These are phyloP conservation scores for Pteronotus mesoamericanus DNA, from an alignment of 2,797 vertebrate genomes.

Conservation along the genomic window DNA sequence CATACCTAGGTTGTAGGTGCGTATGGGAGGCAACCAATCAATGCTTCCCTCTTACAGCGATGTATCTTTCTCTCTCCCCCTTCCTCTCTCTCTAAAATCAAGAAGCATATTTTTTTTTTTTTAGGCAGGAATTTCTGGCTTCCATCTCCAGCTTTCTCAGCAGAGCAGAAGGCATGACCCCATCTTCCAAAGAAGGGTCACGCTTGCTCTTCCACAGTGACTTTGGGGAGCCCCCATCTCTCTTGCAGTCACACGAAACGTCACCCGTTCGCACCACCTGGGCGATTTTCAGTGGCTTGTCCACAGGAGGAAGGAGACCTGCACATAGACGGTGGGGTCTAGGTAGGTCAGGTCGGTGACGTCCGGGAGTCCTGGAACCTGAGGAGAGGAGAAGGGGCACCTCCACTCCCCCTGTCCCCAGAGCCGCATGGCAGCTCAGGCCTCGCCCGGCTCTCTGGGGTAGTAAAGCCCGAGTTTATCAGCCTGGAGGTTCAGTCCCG, in stretches of 20 bases:
- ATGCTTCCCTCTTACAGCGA: no score
- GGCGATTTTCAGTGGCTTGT: constrained; percentile 76
- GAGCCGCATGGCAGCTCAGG: background rate
- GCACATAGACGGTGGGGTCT: constrained; percentile 96
- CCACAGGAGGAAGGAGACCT: constrained; percentile 97
- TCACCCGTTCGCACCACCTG: constrained; percentile 98
- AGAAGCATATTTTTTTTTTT: no score
- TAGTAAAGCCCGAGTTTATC: background rate
- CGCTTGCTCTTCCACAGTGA: constrained; percentile 56
- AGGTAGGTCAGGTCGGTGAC: background rate
- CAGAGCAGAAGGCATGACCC: background rate
- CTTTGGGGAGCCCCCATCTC: constrained; percentile 98
- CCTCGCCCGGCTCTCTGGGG: background rate
- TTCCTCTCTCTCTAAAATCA: no score
- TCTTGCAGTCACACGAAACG: constrained; percentile 97
- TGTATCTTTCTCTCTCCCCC: no score
- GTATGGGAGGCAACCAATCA: no score
- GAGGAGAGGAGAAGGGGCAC: no score
- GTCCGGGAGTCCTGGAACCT: background rate
- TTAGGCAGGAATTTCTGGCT: background rate
- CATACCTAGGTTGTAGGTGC: no score
- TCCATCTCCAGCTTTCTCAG: background rate
- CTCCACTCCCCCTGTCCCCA: background rate
- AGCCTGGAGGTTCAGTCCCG: no score
- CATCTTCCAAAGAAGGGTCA: background rate